These are phyloP conservation scores for Petrosia ficiformis DNA, from an alignment of 37 sponge, comb jelly and placozoan species.

Conservation along the genomic window DNA sequence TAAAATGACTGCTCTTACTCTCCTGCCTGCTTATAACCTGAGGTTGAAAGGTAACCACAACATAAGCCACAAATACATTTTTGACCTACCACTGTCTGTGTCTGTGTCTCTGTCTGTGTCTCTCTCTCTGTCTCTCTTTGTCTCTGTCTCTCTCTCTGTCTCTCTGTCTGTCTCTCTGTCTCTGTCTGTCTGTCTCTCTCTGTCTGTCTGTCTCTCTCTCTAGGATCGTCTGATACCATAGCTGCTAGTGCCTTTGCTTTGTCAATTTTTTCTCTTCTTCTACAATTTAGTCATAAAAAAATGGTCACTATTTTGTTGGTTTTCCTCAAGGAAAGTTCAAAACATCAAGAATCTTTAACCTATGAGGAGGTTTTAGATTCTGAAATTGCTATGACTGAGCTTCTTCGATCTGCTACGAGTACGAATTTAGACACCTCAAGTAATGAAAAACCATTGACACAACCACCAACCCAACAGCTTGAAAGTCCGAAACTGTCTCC, in stretches of 20 bases:
- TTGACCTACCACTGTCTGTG: neutral
- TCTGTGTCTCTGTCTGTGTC: neutral
- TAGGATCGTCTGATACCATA: constrained; percentile 77
- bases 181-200: no score
- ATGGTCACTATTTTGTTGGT: neutral
- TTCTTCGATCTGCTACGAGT: neutral
- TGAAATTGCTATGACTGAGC: neutral
- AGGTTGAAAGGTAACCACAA: constrained; percentile 55
- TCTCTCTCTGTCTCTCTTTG: constrained; percentile 7
- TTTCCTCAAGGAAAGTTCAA: neutral
- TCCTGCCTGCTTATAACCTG: constrained; percentile 78
- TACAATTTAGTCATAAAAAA: constrained; percentile 10
- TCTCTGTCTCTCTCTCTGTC: neutral
- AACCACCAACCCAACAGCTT: no score
- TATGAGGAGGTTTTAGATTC: neutral
- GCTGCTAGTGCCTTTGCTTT: constrained; percentile 71
- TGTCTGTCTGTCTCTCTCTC: neutral
- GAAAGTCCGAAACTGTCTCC: neutral
- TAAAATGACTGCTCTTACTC: constrained; percentile 51
- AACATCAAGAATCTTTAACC: no score
- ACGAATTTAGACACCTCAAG: no score
- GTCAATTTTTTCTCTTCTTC: constrained; percentile 65
- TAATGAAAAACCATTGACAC: neutral
- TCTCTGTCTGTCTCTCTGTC: no score
- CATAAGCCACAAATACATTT: neutral